These are phyloP conservation scores for Muscicapa adusta DNA, from an alignment of 2,113 vertebrate species.

Conservation along the genomic window DNA sequence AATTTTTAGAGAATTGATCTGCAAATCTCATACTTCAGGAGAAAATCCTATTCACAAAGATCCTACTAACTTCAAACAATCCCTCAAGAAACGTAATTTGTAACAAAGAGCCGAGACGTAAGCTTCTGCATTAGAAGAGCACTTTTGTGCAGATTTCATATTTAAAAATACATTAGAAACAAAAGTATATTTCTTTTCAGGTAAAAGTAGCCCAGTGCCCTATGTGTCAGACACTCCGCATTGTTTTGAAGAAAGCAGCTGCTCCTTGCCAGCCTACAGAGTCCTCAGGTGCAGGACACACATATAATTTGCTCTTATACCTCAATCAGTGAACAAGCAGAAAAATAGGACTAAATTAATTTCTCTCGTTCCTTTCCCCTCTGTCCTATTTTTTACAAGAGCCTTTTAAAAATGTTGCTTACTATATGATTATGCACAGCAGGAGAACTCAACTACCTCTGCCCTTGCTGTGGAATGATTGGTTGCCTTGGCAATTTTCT, in stretches of 20 bases:
- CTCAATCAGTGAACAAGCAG: slow-evolving; percentile 60
- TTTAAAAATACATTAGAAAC: not conserved
- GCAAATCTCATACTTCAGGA: not conserved
- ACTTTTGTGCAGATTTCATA: not conserved
- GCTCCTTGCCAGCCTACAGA: not conserved
- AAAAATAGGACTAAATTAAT: slow-evolving; percentile 76
- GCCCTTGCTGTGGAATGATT: slow-evolving; percentile 56
- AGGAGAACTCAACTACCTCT: slow-evolving; percentile 55
- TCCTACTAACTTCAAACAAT: not conserved
- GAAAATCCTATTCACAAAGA: not conserved
- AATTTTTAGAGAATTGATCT: not conserved
- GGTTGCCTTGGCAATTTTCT: slow-evolving; percentile 76
- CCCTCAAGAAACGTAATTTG: not conserved
- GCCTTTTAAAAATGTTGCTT: slow-evolving; percentile 74
- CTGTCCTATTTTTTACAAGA: slow-evolving; percentile 70
- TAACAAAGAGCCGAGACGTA: not conserved
- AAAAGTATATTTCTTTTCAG: not conserved
- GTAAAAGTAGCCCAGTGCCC: not conserved
- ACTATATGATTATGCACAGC: slow-evolving; percentile 69
- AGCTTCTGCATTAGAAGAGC: not conserved
- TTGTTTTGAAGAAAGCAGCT: not conserved
- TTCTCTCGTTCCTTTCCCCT: slow-evolving; percentile 11
- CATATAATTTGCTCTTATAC: slow-evolving; percentile 53
- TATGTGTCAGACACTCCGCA: not conserved
- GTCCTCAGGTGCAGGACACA: slow-evolving; percentile 71